These are phyloP conservation scores for Belgica antarctica DNA, from an alignment of 2,888 invertebrate species.

Conservation along the genomic window DNA sequence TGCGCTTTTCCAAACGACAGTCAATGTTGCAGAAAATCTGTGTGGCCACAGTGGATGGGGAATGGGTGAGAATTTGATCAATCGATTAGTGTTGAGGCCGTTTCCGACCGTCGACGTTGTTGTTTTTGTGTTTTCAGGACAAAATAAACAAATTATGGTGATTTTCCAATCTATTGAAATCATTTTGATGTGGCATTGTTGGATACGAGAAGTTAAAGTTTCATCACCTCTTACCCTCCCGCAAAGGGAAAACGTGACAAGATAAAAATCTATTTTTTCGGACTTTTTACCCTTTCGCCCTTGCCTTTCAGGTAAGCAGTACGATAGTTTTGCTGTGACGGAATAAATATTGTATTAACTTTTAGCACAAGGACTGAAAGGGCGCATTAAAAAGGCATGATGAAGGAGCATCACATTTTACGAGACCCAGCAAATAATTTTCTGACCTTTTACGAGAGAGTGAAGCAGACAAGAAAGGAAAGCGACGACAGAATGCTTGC, in stretches of 20 bases:
- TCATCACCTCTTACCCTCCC: background rate
- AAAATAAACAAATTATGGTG: slow-evolving; percentile 2
- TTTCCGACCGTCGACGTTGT: background rate
- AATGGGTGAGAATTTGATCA: slow-evolving; percentile 26
- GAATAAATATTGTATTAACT: slow-evolving; percentile 40
- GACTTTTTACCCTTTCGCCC: background rate
- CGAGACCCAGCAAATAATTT: background rate
- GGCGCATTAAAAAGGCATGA: slow-evolving; percentile 34
- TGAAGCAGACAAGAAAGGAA: too few species aligned
- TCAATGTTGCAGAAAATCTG: slow-evolving; percentile 19
- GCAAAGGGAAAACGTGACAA: background rate
- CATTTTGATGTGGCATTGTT: background rate
- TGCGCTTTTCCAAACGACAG: background rate
- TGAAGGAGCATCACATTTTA: background rate
- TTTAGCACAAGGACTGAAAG: slow-evolving; percentile 23
- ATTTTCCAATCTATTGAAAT: background rate
- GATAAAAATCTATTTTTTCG: background rate
- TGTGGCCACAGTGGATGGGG: background rate
- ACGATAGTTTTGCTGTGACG: slow-evolving; percentile 25
- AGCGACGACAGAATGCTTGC: too few species aligned
- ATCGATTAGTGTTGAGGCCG: background rate
- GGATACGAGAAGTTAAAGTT: slow-evolving; percentile 14
- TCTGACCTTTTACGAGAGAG: background rate
- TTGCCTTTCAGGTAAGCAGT: background rate
- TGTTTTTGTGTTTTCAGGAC: background rate